Base-by-base conservation (phyloP, 1,140 invertebrate species). In the Apis florea region DNA sequence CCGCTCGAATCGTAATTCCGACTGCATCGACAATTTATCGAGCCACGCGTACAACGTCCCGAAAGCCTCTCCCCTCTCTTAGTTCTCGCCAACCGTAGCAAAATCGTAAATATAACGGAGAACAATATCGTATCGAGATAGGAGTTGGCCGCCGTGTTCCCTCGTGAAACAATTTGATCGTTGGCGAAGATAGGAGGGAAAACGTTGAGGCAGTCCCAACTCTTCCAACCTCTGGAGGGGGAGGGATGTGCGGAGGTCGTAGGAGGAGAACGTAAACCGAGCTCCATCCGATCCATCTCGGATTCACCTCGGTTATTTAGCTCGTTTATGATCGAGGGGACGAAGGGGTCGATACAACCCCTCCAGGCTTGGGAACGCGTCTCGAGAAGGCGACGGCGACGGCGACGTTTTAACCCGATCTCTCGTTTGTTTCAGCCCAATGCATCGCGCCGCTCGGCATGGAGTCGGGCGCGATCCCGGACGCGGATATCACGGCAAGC, bases 401-500 rank as follows among this genome's bases (percentile, higher is more conserved):
- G 31, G 6, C 31, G 31, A 40, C 6, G 31, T n/a, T 53, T 53
- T 53, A 53, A 53, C 51, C 13, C 2, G 8, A 13, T 1, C 24
- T 58, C 83, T 83, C 69, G 58, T 88, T 88, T 92, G 85, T 94
- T 95, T 70, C 94, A 96, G 96, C 94, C 78, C 94, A 94, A 93
- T 96, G 96, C 91, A 94, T 92, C 81, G 93, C 92, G 58, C 94
- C 96, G 66, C 93, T 97, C 84, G 96, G 96, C 76, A 96, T 97
- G 96, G 95, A 97, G 92, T 96, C 95, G 47, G 96, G 96, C 53
- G 94, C 93, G 47, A 97, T 97, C 86, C 94, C 92, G 83, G 96
- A 97, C 92, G 92, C 93, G 74, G 95, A 96, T 89, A 95, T 97
- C 88, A 94, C 95, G n/a, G 96, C 96, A 58, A 96, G 96, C 90